Percentiles rank a stretch among this genome's conserved stretches.
phyloP scores from a whole-genome alignment of 1,140 invertebrate genomes.

The Andricus grossulariae region DNA sequence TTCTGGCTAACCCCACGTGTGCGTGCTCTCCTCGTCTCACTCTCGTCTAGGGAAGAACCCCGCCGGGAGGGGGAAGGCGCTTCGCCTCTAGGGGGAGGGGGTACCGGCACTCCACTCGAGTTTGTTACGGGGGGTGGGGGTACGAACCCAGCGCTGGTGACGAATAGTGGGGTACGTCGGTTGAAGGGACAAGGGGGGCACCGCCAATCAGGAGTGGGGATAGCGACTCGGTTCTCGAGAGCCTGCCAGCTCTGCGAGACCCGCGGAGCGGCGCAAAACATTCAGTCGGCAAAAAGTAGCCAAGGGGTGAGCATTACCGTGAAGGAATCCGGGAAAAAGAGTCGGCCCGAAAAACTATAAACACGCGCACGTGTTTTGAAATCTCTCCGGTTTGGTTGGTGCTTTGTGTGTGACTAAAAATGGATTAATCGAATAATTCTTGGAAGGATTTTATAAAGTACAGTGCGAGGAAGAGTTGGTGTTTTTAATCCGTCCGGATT shows the following conservation, averaged over 20 bases:
- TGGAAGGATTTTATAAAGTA: too few relatives aligned
- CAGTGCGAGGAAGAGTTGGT: neutral
- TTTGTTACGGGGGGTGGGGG: constrained; percentile 30
- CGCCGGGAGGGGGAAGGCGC: constrained; percentile 35
- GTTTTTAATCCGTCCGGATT: too few relatives aligned
- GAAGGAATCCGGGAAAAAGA: constrained; percentile 48
- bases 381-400: neutral
- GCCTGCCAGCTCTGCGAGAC: constrained; percentile 21
- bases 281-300: constrained; percentile 77
- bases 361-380: constrained; percentile 30
- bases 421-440: too few relatives aligned
- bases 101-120: constrained; percentile 29
- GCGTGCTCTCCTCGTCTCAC: constrained; percentile 53
- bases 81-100: constrained; percentile 40
- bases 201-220: constrained; percentile 40
- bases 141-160: constrained; percentile 33
- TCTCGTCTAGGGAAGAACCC: constrained; percentile 45
- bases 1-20: constrained; percentile 38
- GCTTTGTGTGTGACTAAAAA: too few relatives aligned
- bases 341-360: constrained; percentile 52
- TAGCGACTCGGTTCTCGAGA: constrained; percentile 42
- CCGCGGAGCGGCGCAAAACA: constrained; percentile 72
- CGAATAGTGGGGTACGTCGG: constrained; percentile 39
- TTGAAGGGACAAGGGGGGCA: constrained; percentile 44
- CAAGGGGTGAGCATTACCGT: constrained; percentile 75